A percentile compares a stretch with the other conserved stretches of the same genome.
Conservation (phyloP, 2,888 invertebrate genomes). For the Thalpophila matura region DNA sequence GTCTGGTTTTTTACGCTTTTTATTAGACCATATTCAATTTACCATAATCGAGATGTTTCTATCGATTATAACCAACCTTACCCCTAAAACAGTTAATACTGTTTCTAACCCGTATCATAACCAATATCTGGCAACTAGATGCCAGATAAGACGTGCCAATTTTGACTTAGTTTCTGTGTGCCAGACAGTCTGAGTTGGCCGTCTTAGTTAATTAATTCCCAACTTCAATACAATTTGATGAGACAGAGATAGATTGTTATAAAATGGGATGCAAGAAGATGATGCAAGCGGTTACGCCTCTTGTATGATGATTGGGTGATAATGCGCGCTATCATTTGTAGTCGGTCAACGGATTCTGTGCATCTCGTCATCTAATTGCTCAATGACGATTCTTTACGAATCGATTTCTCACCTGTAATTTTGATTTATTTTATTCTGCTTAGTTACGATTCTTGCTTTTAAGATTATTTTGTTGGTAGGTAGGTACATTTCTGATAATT, state of each 20-base stretch:
- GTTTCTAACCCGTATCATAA: constrained; percentile 76
- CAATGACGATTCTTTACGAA: constrained; percentile 16
- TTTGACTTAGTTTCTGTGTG: constrained; percentile 72
- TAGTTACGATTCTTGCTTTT: constrained; percentile 20
- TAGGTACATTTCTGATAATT: no score
- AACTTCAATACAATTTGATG: constrained; percentile 78
- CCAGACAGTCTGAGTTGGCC: constrained; percentile 69
- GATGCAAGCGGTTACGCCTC: constrained; percentile 32
- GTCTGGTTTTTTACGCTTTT: neutral
- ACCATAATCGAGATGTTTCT: neutral
- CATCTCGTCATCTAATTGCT: constrained; percentile 21
- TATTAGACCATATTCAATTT: neutral
- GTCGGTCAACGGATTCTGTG: constrained; percentile 16
- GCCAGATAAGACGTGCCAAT: constrained; percentile 81
- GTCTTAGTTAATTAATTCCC: constrained; percentile 81
- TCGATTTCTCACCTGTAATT: constrained; percentile 32
- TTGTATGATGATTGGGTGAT: constrained; percentile 33
- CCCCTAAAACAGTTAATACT: constrained; percentile 16
- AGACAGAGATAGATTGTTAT: constrained; percentile 74
- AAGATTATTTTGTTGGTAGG: constrained; percentile 24
- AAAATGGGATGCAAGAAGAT: constrained; percentile 33
- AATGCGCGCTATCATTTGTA: constrained; percentile 23
- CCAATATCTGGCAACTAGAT: constrained; percentile 70
- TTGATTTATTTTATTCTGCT: constrained; percentile 27
- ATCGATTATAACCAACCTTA: neutral